Evolutionary conservation across 1,140 invertebrate species (phyloP).

Genomic region (Papilio xuthus): DNA sequence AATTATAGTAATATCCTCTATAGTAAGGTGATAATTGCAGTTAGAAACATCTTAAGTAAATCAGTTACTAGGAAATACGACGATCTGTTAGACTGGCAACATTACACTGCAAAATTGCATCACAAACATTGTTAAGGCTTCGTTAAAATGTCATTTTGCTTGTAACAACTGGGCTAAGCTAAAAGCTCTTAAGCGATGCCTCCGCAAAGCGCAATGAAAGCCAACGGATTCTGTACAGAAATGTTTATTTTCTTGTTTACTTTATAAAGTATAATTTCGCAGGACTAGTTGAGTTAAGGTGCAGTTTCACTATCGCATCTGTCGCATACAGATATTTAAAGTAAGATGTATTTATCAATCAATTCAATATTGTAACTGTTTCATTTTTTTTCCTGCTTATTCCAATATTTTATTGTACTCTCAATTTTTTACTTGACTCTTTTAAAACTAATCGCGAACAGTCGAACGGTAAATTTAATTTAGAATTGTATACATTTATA

Average conservation of each 20-base stretch:
- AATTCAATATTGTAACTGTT: not conserved
- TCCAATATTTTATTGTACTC: too few species aligned
- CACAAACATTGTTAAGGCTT: constrained; percentile 38
- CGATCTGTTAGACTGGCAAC: constrained; percentile 12
- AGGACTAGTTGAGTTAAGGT: constrained; percentile 31
- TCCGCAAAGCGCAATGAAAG: constrained; percentile 35
- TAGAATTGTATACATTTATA: too few species aligned
- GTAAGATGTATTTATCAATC: not conserved
- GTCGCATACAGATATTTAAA: not conserved
- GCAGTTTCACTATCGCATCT: not conserved
- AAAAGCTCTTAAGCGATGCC: constrained; percentile 36
- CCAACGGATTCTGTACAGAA: constrained; percentile 27
- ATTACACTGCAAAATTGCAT: constrained; percentile 34
- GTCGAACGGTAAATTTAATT: not conserved
- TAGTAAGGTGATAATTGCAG: not conserved
- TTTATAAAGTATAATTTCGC: constrained; percentile 38
- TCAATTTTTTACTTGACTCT: too few species aligned
- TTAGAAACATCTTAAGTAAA: constrained; percentile 4
- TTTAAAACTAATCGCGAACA: too few species aligned
- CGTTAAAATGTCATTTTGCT: constrained; percentile 39
- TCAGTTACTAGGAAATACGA: constrained; percentile 10
- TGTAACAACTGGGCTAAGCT: constrained; percentile 36
- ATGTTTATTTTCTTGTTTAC: constrained; percentile 38
- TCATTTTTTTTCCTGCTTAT: not conserved
- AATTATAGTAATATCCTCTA: not conserved